Evolutionary conservation across 1,140 invertebrate species (phyloP).

Genomic region (Drosophila orena): DNA sequence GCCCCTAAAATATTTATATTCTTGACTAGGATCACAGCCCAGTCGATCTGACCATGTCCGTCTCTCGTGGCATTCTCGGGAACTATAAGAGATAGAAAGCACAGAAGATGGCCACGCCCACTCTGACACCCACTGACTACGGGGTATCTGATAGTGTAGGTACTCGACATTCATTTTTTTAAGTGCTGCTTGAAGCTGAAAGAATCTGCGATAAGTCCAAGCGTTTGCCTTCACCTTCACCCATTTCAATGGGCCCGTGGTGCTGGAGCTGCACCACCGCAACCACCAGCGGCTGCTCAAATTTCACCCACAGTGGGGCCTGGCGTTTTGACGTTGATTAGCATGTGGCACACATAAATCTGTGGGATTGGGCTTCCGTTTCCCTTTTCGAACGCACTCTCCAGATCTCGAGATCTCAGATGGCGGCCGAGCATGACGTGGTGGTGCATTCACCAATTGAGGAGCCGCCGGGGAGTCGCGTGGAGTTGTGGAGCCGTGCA

Average conservation of each 20-base stretch:
- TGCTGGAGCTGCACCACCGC: constrained; percentile 16
- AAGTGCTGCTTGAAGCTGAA: constrained; percentile 12
- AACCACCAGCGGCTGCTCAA: constrained; percentile 38
- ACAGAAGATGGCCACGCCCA: too few species aligned
- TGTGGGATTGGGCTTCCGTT: constrained; percentile 61
- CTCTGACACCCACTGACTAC: too few species aligned
- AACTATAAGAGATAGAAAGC: too few species aligned
- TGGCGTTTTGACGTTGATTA: constrained; percentile 69
- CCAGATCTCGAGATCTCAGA: constrained; percentile 12
- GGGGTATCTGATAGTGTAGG: too few species aligned
- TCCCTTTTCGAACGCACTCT: constrained; percentile 61
- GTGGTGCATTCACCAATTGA: constrained; percentile 60
- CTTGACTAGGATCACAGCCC: too few species aligned
- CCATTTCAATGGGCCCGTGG: constrained; percentile 55
- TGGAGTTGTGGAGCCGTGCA: constrained; percentile 40
- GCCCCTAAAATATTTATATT: too few species aligned
- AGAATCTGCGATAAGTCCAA: constrained; percentile 19
- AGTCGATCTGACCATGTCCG: too few species aligned
- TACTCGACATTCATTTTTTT: not conserved
- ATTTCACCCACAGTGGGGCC: constrained; percentile 52
- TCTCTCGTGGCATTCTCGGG: too few species aligned
- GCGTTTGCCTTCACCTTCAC: constrained; percentile 73
- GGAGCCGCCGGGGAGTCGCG: constrained; percentile 15
- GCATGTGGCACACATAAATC: constrained; percentile 80
- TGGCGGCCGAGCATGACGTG: constrained; percentile 60